Evolutionary conservation across 2,113 vertebrate species (phyloP).

Genomic region (Lamprologus lemairii): DNA sequence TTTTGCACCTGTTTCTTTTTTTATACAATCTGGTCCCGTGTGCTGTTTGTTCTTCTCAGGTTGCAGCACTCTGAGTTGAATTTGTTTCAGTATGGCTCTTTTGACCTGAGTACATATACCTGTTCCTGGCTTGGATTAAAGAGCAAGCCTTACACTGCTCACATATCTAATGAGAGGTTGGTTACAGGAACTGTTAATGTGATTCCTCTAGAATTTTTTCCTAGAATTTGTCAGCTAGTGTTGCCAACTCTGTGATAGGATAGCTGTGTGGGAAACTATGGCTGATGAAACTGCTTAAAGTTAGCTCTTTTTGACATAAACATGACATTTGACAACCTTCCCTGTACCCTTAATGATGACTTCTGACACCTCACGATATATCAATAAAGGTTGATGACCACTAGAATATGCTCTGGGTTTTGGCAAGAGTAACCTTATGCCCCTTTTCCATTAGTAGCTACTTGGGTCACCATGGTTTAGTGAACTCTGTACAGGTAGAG

Average conservation of each 20-base stretch:
- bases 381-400: neutral
- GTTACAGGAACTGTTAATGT: neutral
- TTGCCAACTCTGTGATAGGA: neutral
- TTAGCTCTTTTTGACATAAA: neutral
- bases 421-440: neutral
- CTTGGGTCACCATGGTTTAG: neutral
- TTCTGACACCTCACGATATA: neutral
- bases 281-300: neutral
- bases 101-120: neutral
- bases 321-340: neutral
- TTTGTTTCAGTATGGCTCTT: neutral
- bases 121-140: neutral
- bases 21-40: neutral
- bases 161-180: neutral
- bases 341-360: neutral
- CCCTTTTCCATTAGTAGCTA: neutral
- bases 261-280: neutral
- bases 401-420: neutral
- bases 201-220: neutral
- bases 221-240: neutral
- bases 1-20: neutral
- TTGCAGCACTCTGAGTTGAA: neutral
- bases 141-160: neutral
- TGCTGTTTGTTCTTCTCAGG: neutral
- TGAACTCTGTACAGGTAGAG: neutral